phyloP scores from a whole-genome alignment of 2,113 vertebrate genomes.

The Eidolon helvum region DNA sequence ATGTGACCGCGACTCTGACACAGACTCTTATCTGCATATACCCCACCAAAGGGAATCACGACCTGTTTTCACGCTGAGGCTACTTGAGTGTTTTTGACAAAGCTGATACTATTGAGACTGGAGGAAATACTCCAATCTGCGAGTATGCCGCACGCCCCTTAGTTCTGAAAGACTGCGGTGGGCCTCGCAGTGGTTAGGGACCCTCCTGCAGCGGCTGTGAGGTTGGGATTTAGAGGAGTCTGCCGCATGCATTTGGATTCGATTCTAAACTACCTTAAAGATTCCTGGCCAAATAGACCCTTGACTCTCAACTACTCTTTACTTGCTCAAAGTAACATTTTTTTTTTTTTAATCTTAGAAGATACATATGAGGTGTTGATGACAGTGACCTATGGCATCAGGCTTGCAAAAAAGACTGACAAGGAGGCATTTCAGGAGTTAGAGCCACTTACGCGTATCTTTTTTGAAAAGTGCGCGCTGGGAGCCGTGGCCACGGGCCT shows the following conservation, averaged over 20 bases:
- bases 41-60: background rate
- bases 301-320: background rate
- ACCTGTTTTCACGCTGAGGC: background rate
- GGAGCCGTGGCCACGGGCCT: background rate
- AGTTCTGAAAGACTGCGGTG: background rate
- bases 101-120: background rate
- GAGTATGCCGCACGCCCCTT: background rate
- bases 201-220: accelerated
- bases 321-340: background rate
- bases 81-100: background rate
- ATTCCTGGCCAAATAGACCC: background rate
- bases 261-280: background rate
- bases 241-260: background rate
- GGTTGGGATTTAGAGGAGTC: background rate
- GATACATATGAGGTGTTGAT: background rate
- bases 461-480: background rate
- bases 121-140: background rate
- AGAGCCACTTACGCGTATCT: background rate
- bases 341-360: background rate
- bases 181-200: too few relatives aligned
- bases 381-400: background rate
- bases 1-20: background rate
- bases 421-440: background rate
- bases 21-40: background rate
- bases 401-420: background rate